Evolutionary conservation across 92 coral and sea anemone genomes (phyloP).

Genomic region (Pocillopora meandrina): DNA sequence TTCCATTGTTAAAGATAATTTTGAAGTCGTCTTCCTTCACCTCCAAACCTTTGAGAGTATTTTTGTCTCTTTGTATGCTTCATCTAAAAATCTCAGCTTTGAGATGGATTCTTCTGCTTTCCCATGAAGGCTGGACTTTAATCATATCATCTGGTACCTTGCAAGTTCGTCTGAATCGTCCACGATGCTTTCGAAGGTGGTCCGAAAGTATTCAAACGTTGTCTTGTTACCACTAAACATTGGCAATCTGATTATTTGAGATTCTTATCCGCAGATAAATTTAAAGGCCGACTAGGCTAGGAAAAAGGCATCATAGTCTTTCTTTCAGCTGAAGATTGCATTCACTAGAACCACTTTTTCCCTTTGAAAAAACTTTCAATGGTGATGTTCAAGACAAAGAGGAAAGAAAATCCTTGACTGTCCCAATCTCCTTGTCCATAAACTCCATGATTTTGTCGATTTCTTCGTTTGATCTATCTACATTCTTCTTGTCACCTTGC

Average conservation of each 20-base stretch:
- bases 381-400: background rate
- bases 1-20: slow-evolving; percentile 26
- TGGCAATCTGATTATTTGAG: slow-evolving; percentile 19
- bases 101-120: slow-evolving; percentile 31
- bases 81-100: slow-evolving; percentile 18
- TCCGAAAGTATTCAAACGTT: slow-evolving; percentile 32
- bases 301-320: background rate
- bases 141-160: slow-evolving; percentile 5
- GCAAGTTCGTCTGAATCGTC: slow-evolving; percentile 20
- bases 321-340: background rate
- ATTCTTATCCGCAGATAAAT: background rate
- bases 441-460: slow-evolving; percentile 15
- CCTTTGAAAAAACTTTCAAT: background rate
- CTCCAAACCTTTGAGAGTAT: slow-evolving; percentile 33
- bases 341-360: background rate
- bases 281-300: background rate
- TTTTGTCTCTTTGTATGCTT: slow-evolving; percentile 44
- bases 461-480: slow-evolving; percentile 29
- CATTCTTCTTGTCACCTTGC: slow-evolving; percentile 29
- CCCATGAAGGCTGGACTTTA: slow-evolving; percentile 38
- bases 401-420: slow-evolving; percentile 12
- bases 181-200: slow-evolving; percentile 25
- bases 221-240: slow-evolving; percentile 24
- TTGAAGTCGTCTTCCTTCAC: slow-evolving; percentile 36
- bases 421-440: slow-evolving; percentile 19